Evolutionary conservation across 1,140 invertebrate genomes (phyloP), one percentile per base, ranked within the genome.

Genomic region (Pachypsylla venusta): DNA sequence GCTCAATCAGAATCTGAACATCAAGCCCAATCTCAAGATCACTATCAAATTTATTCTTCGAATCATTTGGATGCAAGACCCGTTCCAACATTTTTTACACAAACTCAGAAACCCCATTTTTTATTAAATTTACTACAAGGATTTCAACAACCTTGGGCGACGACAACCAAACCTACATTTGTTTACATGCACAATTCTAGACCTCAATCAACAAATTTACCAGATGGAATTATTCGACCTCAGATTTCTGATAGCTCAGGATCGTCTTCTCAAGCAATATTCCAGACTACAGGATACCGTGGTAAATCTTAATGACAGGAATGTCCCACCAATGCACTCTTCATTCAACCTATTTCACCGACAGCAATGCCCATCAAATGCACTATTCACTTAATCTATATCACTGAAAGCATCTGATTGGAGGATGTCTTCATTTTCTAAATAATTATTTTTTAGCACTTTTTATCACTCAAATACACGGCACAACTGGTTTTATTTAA

Each of bases 161-260:
- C 42, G n/a, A 35, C 30, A 35, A 48, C 42, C 42, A 48, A 48
- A 19, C 42, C 42, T 3, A 48, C 42, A n/a, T 48, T 48, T n/a
- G 42, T 48, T n/a, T 48, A 48, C 42, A 48, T 48, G 42, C n/a
- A n/a, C n/a, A 48, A 48, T 22, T 48, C 42, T 19, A n/a, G 42
- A 48, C 42, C 42, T 48, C 4, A 19, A 22, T 10, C 42, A 7
- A 48, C 42, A 22, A 5, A 4, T 7, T 10, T 48, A 19, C 42
- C 42, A 10, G 30, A 35, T n/a, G 30, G 7, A n/a, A 35, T 35
- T 10, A 22, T 48, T 3, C 42, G 16, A 19, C 42, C 42, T 3
- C n/a, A 3, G 7, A 48, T 48, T n/a, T n/a, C 42, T 19, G 42
- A 48, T 19, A 19, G n/a, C n/a, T 48, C 42, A 7, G 42, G 7